Conservation (phyloP, 2,797 vertebrate species). For the Sebastiscus tertius region DNA sequence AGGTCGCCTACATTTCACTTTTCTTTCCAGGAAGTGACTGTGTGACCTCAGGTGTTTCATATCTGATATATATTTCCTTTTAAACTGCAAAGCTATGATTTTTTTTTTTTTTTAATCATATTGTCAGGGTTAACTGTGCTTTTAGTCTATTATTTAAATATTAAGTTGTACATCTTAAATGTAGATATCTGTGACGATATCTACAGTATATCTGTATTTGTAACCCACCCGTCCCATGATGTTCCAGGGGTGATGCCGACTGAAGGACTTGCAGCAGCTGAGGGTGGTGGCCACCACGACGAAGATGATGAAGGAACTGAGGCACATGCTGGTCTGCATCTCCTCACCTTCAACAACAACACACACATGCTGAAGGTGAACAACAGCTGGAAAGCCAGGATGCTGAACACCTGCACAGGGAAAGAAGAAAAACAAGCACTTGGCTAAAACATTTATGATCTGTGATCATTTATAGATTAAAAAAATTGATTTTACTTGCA, state of each 20-base stretch:
- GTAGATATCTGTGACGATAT: background rate
- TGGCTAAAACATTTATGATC: background rate
- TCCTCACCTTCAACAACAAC: conserved; percentile 80
- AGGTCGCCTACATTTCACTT: background rate
- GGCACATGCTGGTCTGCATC: conserved; percentile 79
- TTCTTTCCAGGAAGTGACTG: background rate
- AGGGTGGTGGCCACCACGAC: conserved; percentile 80
- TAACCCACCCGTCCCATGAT: conserved; percentile 86
- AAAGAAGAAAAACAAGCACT: background rate
- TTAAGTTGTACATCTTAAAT: background rate
- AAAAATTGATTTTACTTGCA: background rate
- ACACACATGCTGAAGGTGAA: conserved; percentile 89
- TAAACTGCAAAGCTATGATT: background rate
- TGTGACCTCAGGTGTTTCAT: background rate
- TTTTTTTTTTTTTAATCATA: background rate
- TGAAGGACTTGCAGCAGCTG: conserved; percentile 82
- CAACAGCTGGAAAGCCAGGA: conserved; percentile 88
- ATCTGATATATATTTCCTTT: background rate
- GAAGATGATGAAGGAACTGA: conserved; percentile 89
- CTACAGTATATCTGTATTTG: background rate
- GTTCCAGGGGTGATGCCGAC: conserved; percentile 90
- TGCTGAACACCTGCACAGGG: conserved; percentile 86
- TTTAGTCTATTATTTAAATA: background rate
- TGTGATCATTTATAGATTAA: background rate
- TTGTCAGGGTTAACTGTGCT: background rate